phyloP scores from a whole-genome alignment of 2,888 invertebrate species.

The Dasypogon diadema region DNA sequence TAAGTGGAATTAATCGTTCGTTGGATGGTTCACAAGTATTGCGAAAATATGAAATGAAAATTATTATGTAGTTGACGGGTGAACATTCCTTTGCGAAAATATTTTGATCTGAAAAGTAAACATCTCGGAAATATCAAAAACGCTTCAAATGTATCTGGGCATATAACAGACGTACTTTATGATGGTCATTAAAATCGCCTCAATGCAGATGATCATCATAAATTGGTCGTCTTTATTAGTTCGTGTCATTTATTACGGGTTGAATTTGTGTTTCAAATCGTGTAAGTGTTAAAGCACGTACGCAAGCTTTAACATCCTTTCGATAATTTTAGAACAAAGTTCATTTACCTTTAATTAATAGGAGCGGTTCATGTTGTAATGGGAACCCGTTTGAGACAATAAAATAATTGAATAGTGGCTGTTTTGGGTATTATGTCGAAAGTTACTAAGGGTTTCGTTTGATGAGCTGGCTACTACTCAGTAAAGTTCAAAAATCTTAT shows the following conservation, averaged over 20 bases:
- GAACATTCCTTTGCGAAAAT: not conserved
- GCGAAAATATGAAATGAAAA: constrained; percentile 7
- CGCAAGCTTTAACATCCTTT: not conserved
- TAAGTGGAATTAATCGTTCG: not conserved
- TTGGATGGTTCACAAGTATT: not conserved
- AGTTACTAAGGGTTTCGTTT: too few relatives aligned
- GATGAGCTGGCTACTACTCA: too few relatives aligned
- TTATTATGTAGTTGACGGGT: not conserved
- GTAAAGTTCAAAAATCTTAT: too few relatives aligned
- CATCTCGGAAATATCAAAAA: constrained; percentile 5
- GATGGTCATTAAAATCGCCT: constrained; percentile 1
- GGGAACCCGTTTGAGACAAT: too few relatives aligned
- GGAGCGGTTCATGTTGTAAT: too few relatives aligned
- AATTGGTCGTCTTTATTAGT: constrained; percentile 19
- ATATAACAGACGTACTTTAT: not conserved
- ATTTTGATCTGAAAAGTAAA: not conserved
- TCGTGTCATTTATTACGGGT: constrained; percentile 2
- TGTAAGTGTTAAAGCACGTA: not conserved
- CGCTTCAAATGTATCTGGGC: constrained; percentile 5
- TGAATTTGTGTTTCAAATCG: not conserved
- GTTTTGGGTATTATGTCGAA: too few relatives aligned
- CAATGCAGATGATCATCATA: not conserved
- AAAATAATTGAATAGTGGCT: too few relatives aligned
- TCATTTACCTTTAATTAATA: not conserved
- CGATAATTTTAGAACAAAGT: not conserved